Evolutionary conservation across 2,888 invertebrate genomes (phyloP), one percentile per base, ranked within the genome.

Genomic region (Drosophila colorata): DNA sequence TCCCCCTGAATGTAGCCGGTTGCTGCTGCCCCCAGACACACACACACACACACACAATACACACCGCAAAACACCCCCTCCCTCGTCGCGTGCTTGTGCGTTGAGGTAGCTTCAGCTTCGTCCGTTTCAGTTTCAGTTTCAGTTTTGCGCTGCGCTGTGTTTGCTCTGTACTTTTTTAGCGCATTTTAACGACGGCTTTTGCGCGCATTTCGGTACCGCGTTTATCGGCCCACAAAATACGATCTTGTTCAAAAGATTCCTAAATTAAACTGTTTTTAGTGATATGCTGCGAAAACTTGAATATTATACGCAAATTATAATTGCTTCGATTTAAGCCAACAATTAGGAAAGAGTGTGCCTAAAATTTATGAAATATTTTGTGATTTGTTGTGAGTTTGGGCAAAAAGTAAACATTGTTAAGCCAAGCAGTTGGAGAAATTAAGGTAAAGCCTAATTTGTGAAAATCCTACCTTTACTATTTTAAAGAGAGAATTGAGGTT

Each of bases 141-240:
- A 70, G 53, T 71, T 74, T 65, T 65, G 43, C 37, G 41, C 56
- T 57, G 65, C 51, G 56, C 38, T 31, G 40, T 25, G 52, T 71
- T 59, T 16, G 16, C 28, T 72, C 38, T 43, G 51, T 33, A 41
- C 51, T 47, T 48, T 61, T 37, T 23, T 31, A 47, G 60, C 67
- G 67, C 43, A 33, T 61, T 78, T 77, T 81, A 20, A 74, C 88
- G 85, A 69, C 85, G 85, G 88, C 81, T 70, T 83, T 87, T 60
- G 58, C 64, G 71, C 13, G 56, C 41, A 13, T 13, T 43, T 43
- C 53, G 43, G 43, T 23, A 16, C 14, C 53, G 53, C 53, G 53
- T 43, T 28, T 25, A 20, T 53, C 41, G 23, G 0, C 7, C 28
- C 2, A 28, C 9, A 9, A 9, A 28, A 28, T 2, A 28, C 28